Percentiles rank a stretch among this genome's conserved stretches.
Evolutionary conservation across 2,797 vertebrate genomes (phyloP).

Genomic region (Cephalopachus bancanus): DNA sequence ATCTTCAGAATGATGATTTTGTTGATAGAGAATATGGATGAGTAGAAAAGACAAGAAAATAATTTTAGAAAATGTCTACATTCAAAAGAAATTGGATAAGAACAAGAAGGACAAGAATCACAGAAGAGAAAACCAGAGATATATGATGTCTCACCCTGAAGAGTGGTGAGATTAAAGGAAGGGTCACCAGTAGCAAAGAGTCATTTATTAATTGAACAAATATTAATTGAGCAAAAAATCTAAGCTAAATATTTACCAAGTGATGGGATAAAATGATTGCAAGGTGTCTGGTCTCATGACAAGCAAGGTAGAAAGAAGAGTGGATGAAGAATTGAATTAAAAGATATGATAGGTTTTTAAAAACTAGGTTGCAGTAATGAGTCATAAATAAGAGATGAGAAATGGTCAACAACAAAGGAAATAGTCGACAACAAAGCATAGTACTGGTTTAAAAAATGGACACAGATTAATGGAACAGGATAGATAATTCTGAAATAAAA

Average conservation of each 20-base stretch:
- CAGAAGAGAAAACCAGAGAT: not conserved
- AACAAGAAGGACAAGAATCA: not conserved
- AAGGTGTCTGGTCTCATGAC: not conserved
- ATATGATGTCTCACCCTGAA: not conserved
- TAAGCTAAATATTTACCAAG: not conserved
- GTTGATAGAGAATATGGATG: not conserved
- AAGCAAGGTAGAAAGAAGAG: not conserved
- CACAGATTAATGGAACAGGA: no score
- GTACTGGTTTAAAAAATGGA: no score
- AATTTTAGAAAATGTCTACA: not conserved
- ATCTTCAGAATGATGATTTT: not conserved
- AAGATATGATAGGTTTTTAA: not conserved
- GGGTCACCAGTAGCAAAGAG: not conserved
- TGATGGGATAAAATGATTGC: not conserved
- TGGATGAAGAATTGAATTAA: not conserved
- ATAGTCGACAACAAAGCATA: no score
- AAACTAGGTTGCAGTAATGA: not conserved
- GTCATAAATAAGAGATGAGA: not conserved
- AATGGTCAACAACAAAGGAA: not conserved
- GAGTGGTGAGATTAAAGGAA: slow-evolving; percentile 14
- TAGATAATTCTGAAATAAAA: no score
- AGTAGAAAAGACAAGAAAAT: not conserved
- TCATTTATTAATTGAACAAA: not conserved
- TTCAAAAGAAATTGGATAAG: not conserved
- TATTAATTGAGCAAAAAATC: not conserved